Conservation (phyloP, 2,888 invertebrate genomes). For the Hartigia nigra region DNA sequence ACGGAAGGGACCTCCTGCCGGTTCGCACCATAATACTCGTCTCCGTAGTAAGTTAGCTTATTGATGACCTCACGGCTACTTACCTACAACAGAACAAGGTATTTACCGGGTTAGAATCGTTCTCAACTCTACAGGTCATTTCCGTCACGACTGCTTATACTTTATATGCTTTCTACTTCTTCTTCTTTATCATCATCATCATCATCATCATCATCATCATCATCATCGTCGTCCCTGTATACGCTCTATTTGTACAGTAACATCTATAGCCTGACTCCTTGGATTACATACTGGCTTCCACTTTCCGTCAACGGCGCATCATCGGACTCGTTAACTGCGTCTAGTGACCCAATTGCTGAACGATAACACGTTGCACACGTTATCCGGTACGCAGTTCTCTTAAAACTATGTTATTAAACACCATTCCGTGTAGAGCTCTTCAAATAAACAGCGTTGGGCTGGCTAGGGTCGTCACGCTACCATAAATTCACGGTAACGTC, state of each 20-base stretch:
- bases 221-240: neutral
- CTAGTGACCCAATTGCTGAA: neutral
- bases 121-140: conserved; percentile 2
- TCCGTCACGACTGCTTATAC: neutral
- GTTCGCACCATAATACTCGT: conserved; percentile 62
- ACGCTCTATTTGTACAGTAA: neutral
- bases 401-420: neutral
- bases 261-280: neutral
- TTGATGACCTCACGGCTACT: conserved; percentile 61
- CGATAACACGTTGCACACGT: neutral
- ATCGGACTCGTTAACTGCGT: neutral
- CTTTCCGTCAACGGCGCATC: neutral
- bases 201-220: too few relatives aligned
- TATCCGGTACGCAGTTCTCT: neutral
- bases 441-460: neutral
- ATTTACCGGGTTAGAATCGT: conserved; percentile 29
- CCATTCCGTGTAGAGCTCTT: neutral
- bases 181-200: neutral
- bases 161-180: neutral
- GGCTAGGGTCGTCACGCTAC: neutral
- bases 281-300: neutral
- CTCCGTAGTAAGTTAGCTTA: conserved; percentile 50
- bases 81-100: conserved; percentile 52
- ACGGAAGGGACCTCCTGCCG: conserved; percentile 65
- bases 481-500: neutral